Conservation (phyloP, 2,888 invertebrate genomes). For the Phasia obesa region DNA sequence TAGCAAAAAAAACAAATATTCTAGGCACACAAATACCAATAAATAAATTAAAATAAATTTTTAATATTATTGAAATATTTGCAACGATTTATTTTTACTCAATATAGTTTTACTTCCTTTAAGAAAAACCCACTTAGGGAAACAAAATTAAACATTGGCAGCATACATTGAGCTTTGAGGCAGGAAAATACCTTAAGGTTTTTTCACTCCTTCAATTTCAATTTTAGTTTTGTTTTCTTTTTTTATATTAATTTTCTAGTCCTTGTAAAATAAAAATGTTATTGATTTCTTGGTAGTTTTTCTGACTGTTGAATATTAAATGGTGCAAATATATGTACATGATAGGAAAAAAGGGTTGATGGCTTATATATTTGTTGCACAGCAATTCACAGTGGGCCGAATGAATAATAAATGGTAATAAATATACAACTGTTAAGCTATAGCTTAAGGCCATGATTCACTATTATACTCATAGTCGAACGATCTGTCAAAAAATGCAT, state of each 20-base stretch:
- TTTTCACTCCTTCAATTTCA: too few species aligned
- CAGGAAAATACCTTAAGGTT: conserved; percentile 24
- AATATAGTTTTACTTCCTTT: conserved; percentile 19
- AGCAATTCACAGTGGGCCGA: too few species aligned
- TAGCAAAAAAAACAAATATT: too few species aligned
- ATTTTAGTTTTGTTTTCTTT: too few species aligned
- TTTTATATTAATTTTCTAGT: conserved; percentile 4
- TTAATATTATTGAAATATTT: conserved; percentile 75
- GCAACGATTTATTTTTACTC: conserved; percentile 67
- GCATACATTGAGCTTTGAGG: conserved; percentile 6
- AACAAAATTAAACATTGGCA: conserved; percentile 43
- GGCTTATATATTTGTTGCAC: too few species aligned
- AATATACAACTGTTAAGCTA: too few species aligned
- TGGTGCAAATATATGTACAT: too few species aligned
- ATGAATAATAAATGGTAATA: too few species aligned
- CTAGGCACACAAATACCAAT: neutral
- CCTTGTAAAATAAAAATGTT: conserved; percentile 39
- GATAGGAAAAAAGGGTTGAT: too few species aligned
- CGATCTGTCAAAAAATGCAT: too few species aligned
- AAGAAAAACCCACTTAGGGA: conserved; percentile 36
- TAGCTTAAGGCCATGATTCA: too few species aligned
- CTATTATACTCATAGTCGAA: too few species aligned
- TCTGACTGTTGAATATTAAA: neutral
- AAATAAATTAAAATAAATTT: conserved; percentile 69
- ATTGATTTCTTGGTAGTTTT: conserved; percentile 58